Percentiles rank a stretch among this genome's conserved stretches.
Evolutionary conservation across 1,140 invertebrate genomes (phyloP).

Genomic region (Pseudomyrmex sp.): DNA sequence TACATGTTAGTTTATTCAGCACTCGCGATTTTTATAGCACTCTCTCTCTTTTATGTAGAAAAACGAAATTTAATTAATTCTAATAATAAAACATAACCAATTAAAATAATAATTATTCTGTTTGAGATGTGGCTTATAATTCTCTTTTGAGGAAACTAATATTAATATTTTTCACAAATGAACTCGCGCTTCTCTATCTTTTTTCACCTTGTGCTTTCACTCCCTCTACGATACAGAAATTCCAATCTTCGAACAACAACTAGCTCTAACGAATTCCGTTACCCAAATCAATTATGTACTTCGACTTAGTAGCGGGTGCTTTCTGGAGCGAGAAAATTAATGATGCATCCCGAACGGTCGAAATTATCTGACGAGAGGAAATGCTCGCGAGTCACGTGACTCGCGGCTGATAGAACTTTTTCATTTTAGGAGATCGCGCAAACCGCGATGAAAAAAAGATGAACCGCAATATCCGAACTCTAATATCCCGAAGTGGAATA

Average conservation of each 20-base stretch:
- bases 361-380: constrained; percentile 35
- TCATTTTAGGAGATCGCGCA: constrained; percentile 20
- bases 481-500: constrained; percentile 39
- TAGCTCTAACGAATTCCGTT: constrained; percentile 39
- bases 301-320: constrained; percentile 23
- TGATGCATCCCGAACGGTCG: constrained; percentile 44
- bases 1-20: background rate
- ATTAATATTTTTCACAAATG: background rate
- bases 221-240: background rate
- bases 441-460: constrained; percentile 34
- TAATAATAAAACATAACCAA: background rate
- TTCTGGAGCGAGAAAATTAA: constrained; percentile 50
- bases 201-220: background rate
- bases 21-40: background rate
- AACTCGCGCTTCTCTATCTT: background rate
- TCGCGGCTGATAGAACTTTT: constrained; percentile 23
- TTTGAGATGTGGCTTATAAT: no score
- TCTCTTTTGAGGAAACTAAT: background rate
- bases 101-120: background rate
- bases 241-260: constrained; percentile 36
- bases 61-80: no score
- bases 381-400: constrained; percentile 32
- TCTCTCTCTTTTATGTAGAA: no score
- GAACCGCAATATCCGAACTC: constrained; percentile 44
- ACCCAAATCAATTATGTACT: constrained; percentile 48